phyloP scores from a whole-genome alignment of 1,140 invertebrate genomes.

The Littorina saxatilis region DNA sequence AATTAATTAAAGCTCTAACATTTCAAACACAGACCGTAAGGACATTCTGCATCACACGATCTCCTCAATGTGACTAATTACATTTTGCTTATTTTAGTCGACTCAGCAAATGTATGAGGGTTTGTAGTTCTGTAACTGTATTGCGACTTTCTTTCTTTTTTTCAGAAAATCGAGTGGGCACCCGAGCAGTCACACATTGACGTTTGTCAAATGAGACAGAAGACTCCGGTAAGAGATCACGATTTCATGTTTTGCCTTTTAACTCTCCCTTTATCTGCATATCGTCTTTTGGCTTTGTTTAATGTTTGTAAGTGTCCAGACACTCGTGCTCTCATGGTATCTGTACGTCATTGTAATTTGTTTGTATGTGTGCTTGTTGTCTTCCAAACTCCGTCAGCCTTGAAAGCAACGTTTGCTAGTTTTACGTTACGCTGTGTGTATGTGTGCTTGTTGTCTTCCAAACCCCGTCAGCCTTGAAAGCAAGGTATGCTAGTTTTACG shows the following conservation, averaged over 20 bases:
- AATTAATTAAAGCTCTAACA: no score
- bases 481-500: no score
- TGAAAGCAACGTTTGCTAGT: no score
- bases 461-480: background rate
- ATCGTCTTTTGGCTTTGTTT: background rate
- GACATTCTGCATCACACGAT: no score
- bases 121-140: no score
- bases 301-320: background rate
- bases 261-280: background rate
- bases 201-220: constrained; percentile 43
- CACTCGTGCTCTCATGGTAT: background rate
- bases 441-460: background rate
- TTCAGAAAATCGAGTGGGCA: constrained; percentile 48
- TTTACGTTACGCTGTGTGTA: no score
- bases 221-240: constrained; percentile 44
- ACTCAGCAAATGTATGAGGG: no score
- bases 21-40: no score
- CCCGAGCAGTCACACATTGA: constrained; percentile 41
- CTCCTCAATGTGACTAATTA: no score
- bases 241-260: background rate
- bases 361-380: background rate
- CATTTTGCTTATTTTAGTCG: no score
- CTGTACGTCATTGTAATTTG: background rate
- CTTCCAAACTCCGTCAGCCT: background rate
- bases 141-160: no score